Percentiles rank a stretch among this genome's conserved stretches.
These are phyloP conservation scores for Psittacula cyanocephala DNA, from an alignment of 2,113 vertebrate genomes.

Conservation along the genomic window DNA sequence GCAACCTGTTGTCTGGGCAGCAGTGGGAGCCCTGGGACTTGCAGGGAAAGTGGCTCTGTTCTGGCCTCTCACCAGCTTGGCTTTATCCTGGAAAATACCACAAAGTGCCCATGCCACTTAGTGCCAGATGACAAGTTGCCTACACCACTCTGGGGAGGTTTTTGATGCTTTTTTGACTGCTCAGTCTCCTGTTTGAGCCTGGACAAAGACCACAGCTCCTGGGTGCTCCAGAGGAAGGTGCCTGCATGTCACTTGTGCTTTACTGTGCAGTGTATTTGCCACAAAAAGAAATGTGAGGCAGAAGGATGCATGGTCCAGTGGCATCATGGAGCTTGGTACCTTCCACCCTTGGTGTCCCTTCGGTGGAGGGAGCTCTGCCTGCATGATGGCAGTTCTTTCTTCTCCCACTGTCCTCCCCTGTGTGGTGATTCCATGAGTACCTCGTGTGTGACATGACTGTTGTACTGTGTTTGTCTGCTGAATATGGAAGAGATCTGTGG, in stretches of 20 bases:
- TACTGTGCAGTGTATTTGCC: neutral
- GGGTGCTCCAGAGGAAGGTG: neutral
- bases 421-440: neutral
- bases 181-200: neutral
- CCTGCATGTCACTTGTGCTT: neutral
- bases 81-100: neutral
- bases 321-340: neutral
- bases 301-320: fast-evolving
- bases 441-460: fast-evolving
- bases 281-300: neutral
- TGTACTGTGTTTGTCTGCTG: neutral
- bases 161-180: slow-evolving; percentile 21
- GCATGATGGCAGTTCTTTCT: neutral
- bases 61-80: neutral
- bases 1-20: neutral
- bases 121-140: neutral
- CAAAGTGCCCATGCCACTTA: neutral
- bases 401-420: neutral
- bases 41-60: neutral
- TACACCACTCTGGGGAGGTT: neutral
- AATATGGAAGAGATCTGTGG: fast-evolving
- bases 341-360: fast-evolving
- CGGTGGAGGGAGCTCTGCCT: neutral
- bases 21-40: neutral
- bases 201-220: neutral